Conservation (phyloP, 2,888 invertebrate species). For the Oconnorella tubifera region DNA sequence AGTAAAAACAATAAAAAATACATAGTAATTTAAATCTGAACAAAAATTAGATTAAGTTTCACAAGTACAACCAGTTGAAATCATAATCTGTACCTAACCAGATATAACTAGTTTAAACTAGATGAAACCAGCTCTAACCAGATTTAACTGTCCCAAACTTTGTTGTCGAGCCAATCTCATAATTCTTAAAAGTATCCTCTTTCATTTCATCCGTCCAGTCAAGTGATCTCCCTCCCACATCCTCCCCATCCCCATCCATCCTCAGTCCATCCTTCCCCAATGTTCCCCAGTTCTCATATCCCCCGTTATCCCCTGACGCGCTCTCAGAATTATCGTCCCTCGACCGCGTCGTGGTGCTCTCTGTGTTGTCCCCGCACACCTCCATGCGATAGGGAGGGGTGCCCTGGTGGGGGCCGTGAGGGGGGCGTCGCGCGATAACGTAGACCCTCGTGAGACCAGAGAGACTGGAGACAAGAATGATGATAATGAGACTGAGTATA, state of each 20-base stretch:
- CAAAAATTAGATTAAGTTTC: too few species aligned
- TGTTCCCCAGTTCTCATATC: too few species aligned
- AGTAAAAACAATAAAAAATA: too few species aligned
- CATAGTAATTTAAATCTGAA: too few species aligned
- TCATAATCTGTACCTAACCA: too few species aligned
- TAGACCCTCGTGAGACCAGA: not conserved
- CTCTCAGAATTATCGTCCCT: too few species aligned
- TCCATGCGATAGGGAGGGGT: not conserved
- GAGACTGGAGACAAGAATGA: constrained; percentile 18
- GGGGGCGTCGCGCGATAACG: not conserved
- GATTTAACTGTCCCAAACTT: not conserved
- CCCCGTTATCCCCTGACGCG: too few species aligned
- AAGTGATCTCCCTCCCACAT: constrained; percentile 3
- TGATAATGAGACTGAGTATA: constrained; percentile 17
- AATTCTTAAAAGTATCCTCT: constrained; percentile 11
- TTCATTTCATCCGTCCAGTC: constrained; percentile 3
- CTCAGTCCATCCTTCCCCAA: not conserved
- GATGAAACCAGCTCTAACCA: too few species aligned
- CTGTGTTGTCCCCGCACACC: not conserved
- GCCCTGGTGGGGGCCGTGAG: not conserved
- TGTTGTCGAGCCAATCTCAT: not conserved
- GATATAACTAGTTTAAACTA: too few species aligned
- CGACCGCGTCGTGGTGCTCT: not conserved
- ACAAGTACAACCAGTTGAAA: too few species aligned
- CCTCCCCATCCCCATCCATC: constrained; percentile 3